These are phyloP conservation scores for Tethea ocularis DNA, from an alignment of 2,888 invertebrate genomes.

Conservation along the genomic window DNA sequence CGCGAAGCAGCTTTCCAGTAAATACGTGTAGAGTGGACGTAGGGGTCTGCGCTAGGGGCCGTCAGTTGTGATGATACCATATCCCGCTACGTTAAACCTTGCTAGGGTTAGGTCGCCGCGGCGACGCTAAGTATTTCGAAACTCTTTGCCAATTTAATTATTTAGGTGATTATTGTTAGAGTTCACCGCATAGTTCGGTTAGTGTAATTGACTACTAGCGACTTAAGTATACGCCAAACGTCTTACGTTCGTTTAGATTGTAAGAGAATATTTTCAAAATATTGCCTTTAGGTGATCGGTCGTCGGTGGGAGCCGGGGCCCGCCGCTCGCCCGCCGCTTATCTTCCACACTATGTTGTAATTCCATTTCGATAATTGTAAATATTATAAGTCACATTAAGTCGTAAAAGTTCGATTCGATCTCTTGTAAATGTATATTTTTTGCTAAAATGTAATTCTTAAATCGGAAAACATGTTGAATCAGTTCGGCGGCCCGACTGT, in stretches of 20 bases:
- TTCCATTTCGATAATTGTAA: conserved; percentile 83
- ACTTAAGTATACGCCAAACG: conserved; percentile 84
- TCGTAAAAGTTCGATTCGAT: conserved; percentile 82
- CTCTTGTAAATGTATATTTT: conserved; percentile 83
- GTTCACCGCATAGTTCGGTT: conserved; percentile 81
- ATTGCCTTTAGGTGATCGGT: conserved; percentile 80
- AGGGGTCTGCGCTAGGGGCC: conserved; percentile 62
- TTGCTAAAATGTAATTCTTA: conserved; percentile 69
- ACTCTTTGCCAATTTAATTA: conserved; percentile 84
- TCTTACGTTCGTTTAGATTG: conserved; percentile 79
- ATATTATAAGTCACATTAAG: conserved; percentile 79
- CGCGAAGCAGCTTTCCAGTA: conserved; percentile 98
- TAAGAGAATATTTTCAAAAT: conserved; percentile 82
- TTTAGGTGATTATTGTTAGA: conserved; percentile 81
- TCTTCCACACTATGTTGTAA: conserved; percentile 79
- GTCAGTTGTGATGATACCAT: conserved; percentile 89
- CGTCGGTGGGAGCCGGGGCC: conserved; percentile 49
- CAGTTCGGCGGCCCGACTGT: background rate
- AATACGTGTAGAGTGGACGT: conserved; percentile 91
- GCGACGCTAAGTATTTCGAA: conserved; percentile 83
- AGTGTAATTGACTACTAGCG: conserved; percentile 81
- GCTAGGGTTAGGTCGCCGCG: conserved; percentile 77
- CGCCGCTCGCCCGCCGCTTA: conserved; percentile 56
- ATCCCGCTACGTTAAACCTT: conserved; percentile 87
- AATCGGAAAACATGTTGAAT: conserved; percentile 34